phyloP scores from a whole-genome alignment of 2,888 invertebrate species.

The Cheilosia vernalis region DNA sequence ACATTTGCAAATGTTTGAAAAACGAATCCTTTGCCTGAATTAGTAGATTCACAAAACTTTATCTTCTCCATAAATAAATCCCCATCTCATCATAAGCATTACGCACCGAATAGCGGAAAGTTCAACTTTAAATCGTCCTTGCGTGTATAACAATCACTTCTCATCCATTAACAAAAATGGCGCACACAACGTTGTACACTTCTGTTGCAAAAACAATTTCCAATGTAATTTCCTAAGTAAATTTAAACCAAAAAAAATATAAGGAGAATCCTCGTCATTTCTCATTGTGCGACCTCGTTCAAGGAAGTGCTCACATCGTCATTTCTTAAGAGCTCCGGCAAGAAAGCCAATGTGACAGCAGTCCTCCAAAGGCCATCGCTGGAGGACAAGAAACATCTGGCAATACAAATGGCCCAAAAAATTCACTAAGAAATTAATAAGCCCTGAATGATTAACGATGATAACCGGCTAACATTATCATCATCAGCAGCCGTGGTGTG shows the following conservation, averaged over 20 bases:
- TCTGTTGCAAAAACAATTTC: slow-evolving; percentile 63
- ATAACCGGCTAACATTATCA: slow-evolving; percentile 72
- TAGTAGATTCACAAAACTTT: neutral
- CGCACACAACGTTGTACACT: slow-evolving; percentile 45
- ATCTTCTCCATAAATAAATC: slow-evolving; percentile 19
- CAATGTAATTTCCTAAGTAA: slow-evolving; percentile 65
- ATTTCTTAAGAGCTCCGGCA: slow-evolving; percentile 61
- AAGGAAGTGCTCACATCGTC: slow-evolving; percentile 52
- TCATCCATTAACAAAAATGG: slow-evolving; percentile 67
- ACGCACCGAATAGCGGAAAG: neutral
- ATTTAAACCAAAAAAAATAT: slow-evolving; percentile 28
- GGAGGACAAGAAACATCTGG: slow-evolving; percentile 70
- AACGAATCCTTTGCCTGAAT: neutral
- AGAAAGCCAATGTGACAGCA: slow-evolving; percentile 46
- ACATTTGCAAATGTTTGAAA: neutral
- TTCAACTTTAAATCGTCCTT: slow-evolving; percentile 40
- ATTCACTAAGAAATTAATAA: slow-evolving; percentile 75
- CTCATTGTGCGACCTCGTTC: slow-evolving; percentile 57
- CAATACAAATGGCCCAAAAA: slow-evolving; percentile 72
- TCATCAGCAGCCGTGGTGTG: slow-evolving; percentile 33
- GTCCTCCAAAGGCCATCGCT: slow-evolving; percentile 47
- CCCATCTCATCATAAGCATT: neutral
- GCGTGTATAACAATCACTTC: neutral
- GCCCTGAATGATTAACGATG: slow-evolving; percentile 75
- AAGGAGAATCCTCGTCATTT: slow-evolving; percentile 51